A percentile compares a stretch with the other conserved stretches of the same genome.
These are phyloP conservation scores for Hyles lineata DNA, from an alignment of 2,888 invertebrate genomes.

Conservation along the genomic window DNA sequence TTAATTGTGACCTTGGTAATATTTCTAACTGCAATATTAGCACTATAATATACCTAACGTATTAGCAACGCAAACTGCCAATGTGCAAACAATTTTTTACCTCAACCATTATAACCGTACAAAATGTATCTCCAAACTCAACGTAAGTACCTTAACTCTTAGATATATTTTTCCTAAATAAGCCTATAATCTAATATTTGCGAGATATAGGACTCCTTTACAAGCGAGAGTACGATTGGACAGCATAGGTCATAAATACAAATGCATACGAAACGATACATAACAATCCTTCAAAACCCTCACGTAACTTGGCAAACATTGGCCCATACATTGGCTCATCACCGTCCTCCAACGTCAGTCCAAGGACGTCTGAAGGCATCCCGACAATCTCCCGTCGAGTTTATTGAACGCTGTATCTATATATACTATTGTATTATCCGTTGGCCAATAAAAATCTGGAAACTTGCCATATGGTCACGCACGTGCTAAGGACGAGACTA, in stretches of 20 bases:
- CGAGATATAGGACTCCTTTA: too few species aligned
- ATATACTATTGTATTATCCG: conserved; percentile 26
- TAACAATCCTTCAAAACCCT: neutral
- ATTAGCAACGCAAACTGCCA: too few species aligned
- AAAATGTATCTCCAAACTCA: too few species aligned
- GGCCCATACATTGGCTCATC: neutral
- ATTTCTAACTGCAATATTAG: neutral
- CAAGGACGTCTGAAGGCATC: neutral
- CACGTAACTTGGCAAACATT: neutral
- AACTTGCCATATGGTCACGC: neutral
- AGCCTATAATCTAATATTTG: too few species aligned
- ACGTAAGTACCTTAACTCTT: too few species aligned
- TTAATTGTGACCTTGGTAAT: conserved; percentile 7
- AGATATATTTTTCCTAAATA: too few species aligned
- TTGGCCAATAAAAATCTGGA: conserved; percentile 23
- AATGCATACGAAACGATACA: too few species aligned
- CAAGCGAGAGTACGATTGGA: too few species aligned
- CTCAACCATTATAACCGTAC: too few species aligned
- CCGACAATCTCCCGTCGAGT: conserved; percentile 7
- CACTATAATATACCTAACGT: neutral
- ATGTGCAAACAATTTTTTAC: too few species aligned
- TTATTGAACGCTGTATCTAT: conserved; percentile 24
- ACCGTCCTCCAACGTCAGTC: conserved; percentile 1
- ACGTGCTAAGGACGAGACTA: conserved; percentile 5
- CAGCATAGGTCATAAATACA: too few species aligned